A percentile compares a stretch with the other conserved stretches of the same genome.
phyloP scores from a whole-genome alignment of 2,888 invertebrate genomes.

The Cephus sareptanus region DNA sequence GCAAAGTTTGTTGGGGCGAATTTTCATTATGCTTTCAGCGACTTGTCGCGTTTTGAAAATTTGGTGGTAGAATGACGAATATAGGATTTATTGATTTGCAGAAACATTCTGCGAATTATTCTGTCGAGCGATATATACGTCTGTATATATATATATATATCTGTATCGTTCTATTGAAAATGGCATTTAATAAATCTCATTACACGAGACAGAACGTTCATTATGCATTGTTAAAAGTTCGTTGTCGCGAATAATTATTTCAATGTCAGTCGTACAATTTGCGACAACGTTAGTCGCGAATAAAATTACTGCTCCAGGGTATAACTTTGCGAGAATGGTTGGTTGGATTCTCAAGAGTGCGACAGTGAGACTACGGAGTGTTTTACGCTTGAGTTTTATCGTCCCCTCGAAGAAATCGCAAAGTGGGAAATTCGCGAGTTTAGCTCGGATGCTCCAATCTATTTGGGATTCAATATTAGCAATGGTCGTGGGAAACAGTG shows the following conservation, averaged over 20 bases:
- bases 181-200: slow-evolving; percentile 50
- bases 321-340: neutral
- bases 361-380: neutral
- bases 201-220: slow-evolving; percentile 48
- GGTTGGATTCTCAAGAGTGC: neutral
- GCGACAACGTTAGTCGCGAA: slow-evolving; percentile 51
- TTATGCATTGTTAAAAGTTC: slow-evolving; percentile 51
- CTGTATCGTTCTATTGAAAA: slow-evolving; percentile 3
- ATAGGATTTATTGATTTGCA: neutral
- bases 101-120: neutral
- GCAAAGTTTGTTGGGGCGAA: neutral
- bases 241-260: slow-evolving; percentile 63
- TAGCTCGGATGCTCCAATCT: neutral
- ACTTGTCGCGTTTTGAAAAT: neutral
- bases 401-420: neutral
- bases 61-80: neutral
- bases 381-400: neutral
- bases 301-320: neutral
- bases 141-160: neutral
- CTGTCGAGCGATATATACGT: neutral
- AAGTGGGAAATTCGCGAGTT: neutral
- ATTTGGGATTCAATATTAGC: neutral
- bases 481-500: neutral
- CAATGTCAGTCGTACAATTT: slow-evolving; percentile 60
- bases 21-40: neutral